These are phyloP conservation scores for Digitonthophagus gazella DNA, from an alignment of 2,888 invertebrate species.

Conservation along the genomic window DNA sequence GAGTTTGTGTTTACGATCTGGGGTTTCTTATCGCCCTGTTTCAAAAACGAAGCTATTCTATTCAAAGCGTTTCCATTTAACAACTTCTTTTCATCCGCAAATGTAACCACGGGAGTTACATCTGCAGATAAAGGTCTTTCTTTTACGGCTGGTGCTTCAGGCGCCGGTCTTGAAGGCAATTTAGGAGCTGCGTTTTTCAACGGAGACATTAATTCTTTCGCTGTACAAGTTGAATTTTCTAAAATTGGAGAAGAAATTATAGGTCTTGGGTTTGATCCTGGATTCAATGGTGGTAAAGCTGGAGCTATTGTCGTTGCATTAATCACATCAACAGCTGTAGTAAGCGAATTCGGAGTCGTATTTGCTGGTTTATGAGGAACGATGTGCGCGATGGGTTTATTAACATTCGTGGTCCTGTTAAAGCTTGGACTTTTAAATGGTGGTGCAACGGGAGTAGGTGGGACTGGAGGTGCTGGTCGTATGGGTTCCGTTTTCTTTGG, in stretches of 20 bases:
- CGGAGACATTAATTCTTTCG: slow-evolving; percentile 69
- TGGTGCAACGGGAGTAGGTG: slow-evolving; percentile 50
- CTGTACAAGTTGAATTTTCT: slow-evolving; percentile 78
- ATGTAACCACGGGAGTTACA: slow-evolving; percentile 47
- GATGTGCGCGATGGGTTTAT: slow-evolving; percentile 32
- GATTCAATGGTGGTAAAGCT: slow-evolving; percentile 64
- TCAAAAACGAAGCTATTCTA: slow-evolving; percentile 73
- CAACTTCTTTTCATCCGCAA: slow-evolving; percentile 49
- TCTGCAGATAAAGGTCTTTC: slow-evolving; percentile 55
- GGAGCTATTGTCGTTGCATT: slow-evolving; percentile 52
- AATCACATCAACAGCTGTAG: slow-evolving; percentile 49
- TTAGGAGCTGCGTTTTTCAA: slow-evolving; percentile 58
- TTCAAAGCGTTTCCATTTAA: slow-evolving; percentile 60
- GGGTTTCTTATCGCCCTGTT: slow-evolving; percentile 54
- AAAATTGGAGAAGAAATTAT: slow-evolving; percentile 80
- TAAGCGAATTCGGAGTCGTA: slow-evolving; percentile 50
- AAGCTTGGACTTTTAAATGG: slow-evolving; percentile 30
- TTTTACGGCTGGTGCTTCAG: slow-evolving; percentile 51
- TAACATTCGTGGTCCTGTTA: slow-evolving; percentile 30
- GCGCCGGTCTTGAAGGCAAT: slow-evolving; percentile 61
- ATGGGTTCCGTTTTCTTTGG: slow-evolving; percentile 43
- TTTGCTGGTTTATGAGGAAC: slow-evolving; percentile 34
- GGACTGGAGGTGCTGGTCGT: slow-evolving; percentile 62
- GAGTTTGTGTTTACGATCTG: slow-evolving; percentile 55
- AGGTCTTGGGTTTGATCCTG: slow-evolving; percentile 64